Evolutionary conservation across 2,888 invertebrate species (phyloP), one percentile per base, ranked within the genome.

Genomic region (Polia nebulosa): DNA sequence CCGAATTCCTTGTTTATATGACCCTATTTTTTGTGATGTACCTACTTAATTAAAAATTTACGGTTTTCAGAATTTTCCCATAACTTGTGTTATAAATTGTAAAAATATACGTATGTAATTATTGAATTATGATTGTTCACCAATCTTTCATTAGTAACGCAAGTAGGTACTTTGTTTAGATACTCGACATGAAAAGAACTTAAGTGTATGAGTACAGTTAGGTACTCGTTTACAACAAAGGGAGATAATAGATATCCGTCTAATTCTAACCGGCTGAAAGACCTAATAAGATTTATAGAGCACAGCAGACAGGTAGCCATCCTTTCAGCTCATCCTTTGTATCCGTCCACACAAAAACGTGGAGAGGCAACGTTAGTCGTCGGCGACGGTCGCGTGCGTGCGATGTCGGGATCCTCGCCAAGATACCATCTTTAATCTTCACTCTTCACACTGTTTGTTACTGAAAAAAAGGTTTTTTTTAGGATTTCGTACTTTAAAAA

Each of bases 401-500:
- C 81, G 80, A 71, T 60, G 78, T 78, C 64, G 34, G 64, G 67
- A 65, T 72, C 75, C 74, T 76, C 74, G 69, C 69, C 68, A 76
- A 79, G 87, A 89, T 89, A 88, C 75, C 81, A 89, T 88, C 88
- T 87, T 87, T 86, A 87, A 88, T 89, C 88, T 87, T 82, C 84
- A 79, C 78, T 79, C 80, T 83, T 81, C 72, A 82, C 78, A 72
- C 68, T 78, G 82, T 81, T 81, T 81, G 74, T 69, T 83, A 22
- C 67, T 61, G 39, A 62, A 61, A 64, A 83, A 74, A 58, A 36
- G 36, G 41, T 56, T 66, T 49, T 65, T 70, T 56, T n/a, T n/a
- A n/a, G n/a, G n/a, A n/a, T n/a, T n/a, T n/a, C n/a, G n/a, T n/a
- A n/a, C n/a, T n/a, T n/a, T n/a, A n/a, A n/a, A n/a, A n/a, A n/a